Evolutionary conservation across 2,113 vertebrate genomes (phyloP), one percentile per base, ranked within the genome.

Genomic region (Malaclemys terrapin): DNA sequence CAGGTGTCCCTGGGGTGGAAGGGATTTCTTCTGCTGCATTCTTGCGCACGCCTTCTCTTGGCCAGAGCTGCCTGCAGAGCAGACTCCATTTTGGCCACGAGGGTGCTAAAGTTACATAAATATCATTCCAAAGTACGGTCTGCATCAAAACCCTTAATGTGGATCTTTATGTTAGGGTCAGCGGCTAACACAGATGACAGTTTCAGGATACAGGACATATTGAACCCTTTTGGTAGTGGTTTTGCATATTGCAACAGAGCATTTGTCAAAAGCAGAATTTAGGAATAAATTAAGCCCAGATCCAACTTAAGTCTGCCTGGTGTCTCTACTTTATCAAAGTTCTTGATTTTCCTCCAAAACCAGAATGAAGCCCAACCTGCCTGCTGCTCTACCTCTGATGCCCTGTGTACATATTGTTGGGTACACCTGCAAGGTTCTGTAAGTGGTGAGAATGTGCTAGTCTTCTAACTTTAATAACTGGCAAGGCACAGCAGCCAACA

Each of bases 151-250:
- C 42, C 89, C 85, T 85, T 59, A 91, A 83, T 62, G n/a, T 54
- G 45, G 22, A 8, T 69, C 82, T 90, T 72, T 35, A 42, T 3
- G 35, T 90, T 0, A 78, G 42, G 82, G 49, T 5, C 0, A 0
- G 82, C 27, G 82, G 86, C 12, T 54, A 82, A 76, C 47, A 79
- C 16, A 53, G 79, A 82, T 52, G 52, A 91, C 14, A 93, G 72
- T 27, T 89, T 92, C 52, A 56, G 38, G 29, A 84, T 80, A 38
- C 20, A 75, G 84, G 85, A 27, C 72, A 45, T 38, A 87, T 20
- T 59, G 82, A 14, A 94, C 52, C 38, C 75, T 92, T 94, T 54
- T 16, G 5, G 11, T 65, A 16, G 65, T 5, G 91, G 80, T 12
- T 84, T 24, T 84, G 56, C 2, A 31, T 35, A 65, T 16, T 65